Evolutionary conservation across 2,888 invertebrate genomes (phyloP), one percentile per base, ranked within the genome.

Genomic region (Platynereis dumerilii): DNA sequence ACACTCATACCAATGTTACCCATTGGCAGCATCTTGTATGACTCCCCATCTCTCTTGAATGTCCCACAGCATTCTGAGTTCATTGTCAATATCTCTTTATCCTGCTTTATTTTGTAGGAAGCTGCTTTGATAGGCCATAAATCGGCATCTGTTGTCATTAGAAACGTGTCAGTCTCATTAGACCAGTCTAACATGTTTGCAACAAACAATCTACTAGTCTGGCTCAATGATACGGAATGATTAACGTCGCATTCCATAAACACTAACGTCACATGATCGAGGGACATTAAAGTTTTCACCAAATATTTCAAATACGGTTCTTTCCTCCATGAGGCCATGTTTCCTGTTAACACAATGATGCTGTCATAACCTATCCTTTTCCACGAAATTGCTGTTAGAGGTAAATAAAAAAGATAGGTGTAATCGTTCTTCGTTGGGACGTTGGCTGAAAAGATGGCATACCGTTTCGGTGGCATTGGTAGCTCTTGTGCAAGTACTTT

Each of bases 1-100:
- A 55, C 55, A 22, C 39, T 39, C 61, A 61, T 61, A 7, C 20
- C 55, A 27, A 61, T 24, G 15, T 53, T 34, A 26, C 54, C 52
- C 61, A 61, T 61, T 1, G 61, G 61, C 12, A 61, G 15, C 61
- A 61, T 61, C 22, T 61, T 61, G 27, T 55, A 61, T 39, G 26
- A 24, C 1, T 53, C 20, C 0, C 61, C 61, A 15, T 24, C 20
- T 10, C 39, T 39, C 5, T 22, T 10, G 42, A 61, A 61, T 7
- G 61, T 39, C 1, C 61, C 61, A 39, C 61, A 61, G 27, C 61
- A 61, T 1, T 61, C 42, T 2, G 61, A 61, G 44, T 61, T 61
- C 24, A 61, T 22, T 7, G 61, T 54, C 17, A 61, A n/a, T 1
- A 61, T 45, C 26, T 61, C 20, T n/a, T 61, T 61, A 1, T 27